A percentile compares a stretch with the other conserved stretches of the same genome.
Conservation (phyloP, 2,113 vertebrate genomes). For the Carollia perspicillata region DNA sequence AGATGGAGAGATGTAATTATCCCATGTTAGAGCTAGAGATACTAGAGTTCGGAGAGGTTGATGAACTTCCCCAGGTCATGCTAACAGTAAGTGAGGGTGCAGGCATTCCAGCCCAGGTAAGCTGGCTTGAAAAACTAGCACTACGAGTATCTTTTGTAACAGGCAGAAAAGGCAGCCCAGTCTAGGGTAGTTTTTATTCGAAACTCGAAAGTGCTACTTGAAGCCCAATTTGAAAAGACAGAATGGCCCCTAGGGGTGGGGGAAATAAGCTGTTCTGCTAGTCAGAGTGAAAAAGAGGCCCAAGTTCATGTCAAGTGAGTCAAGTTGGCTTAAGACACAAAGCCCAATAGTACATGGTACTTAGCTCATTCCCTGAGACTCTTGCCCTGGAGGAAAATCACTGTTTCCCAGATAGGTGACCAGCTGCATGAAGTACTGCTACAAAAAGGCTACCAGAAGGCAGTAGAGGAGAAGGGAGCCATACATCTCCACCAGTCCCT, state of each 20-base stretch:
- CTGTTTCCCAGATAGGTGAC: neutral
- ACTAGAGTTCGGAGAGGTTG: neutral
- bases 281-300: neutral
- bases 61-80: neutral
- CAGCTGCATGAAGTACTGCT: neutral
- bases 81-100: rapidly evolving
- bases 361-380: neutral
- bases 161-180: neutral
- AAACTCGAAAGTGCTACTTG: neutral
- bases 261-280: neutral
- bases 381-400: neutral
- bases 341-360: rapidly evolving
- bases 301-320: neutral
- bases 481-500: rapidly evolving
- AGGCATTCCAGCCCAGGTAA: neutral
- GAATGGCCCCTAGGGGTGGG: neutral
- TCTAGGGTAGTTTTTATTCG: neutral
- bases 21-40: neutral
- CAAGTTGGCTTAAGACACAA: neutral
- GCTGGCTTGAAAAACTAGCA: neutral
- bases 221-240: neutral
- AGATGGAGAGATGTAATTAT: neutral
- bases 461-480: neutral
- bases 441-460: neutral
- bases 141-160: neutral